phyloP scores from a whole-genome alignment of 2,797 vertebrate genomes.

The Iguana delicatissima region DNA sequence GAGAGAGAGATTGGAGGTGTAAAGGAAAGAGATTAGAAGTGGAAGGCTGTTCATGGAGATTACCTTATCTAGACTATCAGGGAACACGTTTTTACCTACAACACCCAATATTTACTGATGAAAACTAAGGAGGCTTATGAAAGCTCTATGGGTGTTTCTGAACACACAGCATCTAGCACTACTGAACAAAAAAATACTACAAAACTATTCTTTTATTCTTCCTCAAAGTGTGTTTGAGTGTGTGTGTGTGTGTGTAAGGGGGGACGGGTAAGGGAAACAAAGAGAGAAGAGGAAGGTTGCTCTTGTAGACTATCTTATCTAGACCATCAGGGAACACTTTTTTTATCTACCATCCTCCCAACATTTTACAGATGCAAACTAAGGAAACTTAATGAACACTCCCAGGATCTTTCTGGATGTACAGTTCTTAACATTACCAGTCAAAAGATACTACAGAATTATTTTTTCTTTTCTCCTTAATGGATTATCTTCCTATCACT shows the following conservation, averaged over 20 bases:
- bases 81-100: not conserved
- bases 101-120: not conserved
- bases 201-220: too few species aligned
- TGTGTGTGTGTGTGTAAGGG: too few species aligned
- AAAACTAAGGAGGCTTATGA: not conserved
- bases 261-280: too few species aligned
- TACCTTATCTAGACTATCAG: not conserved
- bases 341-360: not conserved
- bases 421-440: too few species aligned
- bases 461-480: too few species aligned
- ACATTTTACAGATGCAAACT: not conserved
- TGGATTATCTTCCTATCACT: too few species aligned
- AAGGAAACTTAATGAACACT: not conserved
- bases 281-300: not conserved
- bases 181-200: too few species aligned
- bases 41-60: not conserved
- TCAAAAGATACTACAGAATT: too few species aligned
- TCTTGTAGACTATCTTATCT: not conserved
- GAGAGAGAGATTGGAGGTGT: too few species aligned
- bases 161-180: too few species aligned
- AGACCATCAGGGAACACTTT: not conserved
- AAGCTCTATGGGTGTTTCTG: not conserved
- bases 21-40: not conserved
- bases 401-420: not conserved
- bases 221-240: too few species aligned